Base-by-base conservation (phyloP, 2,113 vertebrate species). In the Alectura lathami region DNA sequence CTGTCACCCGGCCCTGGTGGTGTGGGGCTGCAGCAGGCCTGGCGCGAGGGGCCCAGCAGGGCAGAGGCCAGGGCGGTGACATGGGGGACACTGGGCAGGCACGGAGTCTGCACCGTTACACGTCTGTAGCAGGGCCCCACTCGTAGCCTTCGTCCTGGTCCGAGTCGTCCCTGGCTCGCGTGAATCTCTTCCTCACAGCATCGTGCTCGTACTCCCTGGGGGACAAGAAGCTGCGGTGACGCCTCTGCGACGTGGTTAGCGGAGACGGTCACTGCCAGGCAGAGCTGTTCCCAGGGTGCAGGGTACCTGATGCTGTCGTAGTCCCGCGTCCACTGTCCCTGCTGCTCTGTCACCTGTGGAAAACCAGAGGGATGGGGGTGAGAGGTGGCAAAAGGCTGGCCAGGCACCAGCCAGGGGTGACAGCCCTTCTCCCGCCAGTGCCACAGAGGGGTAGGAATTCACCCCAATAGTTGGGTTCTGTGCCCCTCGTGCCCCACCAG, bases 91-190 rank as follows among this genome's bases (percentile, higher is more conserved):
- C 3, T 8, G 7, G 7, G 6, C 17, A 24, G 17, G 10, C 4
- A 11, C 17, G 13, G 11, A 18, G 42, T 24, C 23, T 11, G 13
- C 70, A 23, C 23, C 5, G 3, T 96, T 98, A 99, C 43, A 99
- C 98, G 15, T 99, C 99, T 5, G 99, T 99, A 21, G 99, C 99
- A 1, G 99, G 99, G 15, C 99, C 99, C 99, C 99, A 99, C 86
- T 98, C 98, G 0, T 98, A 97, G 91, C 97, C 97, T 1, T 98
- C 97, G 0, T 98, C 98, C 6, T 98, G 94, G 0, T 99, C 98
- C 0, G 99, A 99, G 73, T 99, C 99, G 36, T 98, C 98, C 85
- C 97, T 97, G 93, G 99, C 99, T 53, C 96, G 98, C 2, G 98
- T 98, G 84, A 99, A 99, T 94, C 99, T 98, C 82, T 85, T 98